phyloP scores from a whole-genome alignment of 2,888 invertebrate genomes.

The Sicus ferrugineus region DNA sequence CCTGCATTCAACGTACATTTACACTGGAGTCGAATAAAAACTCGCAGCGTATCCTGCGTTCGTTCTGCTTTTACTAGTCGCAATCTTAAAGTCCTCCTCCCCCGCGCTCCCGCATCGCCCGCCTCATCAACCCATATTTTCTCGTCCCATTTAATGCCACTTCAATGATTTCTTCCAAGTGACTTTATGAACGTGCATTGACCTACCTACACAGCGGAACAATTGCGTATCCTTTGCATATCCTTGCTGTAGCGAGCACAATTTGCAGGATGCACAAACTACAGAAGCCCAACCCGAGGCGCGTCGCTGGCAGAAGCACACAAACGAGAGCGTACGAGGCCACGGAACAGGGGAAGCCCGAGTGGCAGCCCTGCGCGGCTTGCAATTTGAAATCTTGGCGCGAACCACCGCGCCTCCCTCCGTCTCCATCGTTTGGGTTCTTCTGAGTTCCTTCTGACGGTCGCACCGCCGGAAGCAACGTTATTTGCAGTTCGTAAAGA shows the following conservation, averaged over 20 bases:
- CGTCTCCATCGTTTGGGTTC: constrained; percentile 7
- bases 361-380: neutral
- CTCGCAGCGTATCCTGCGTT: neutral
- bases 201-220: constrained; percentile 63
- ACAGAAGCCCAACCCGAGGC: constrained; percentile 8
- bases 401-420: constrained; percentile 10
- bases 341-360: neutral
- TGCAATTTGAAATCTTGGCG: constrained; percentile 3
- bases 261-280: neutral
- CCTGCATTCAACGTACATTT: neutral
- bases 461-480: neutral
- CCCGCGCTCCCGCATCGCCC: neutral
- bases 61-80: neutral
- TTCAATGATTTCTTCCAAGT: constrained; percentile 47
- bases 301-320: constrained; percentile 15
- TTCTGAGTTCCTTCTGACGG: neutral
- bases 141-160: constrained; percentile 29
- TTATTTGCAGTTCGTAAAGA: constrained; percentile 32
- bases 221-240: constrained; percentile 39
- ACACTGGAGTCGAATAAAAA: too few species aligned
- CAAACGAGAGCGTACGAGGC: constrained; percentile 8
- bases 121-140: too few species aligned
- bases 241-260: constrained; percentile 27
- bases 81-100: neutral
- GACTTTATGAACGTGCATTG: constrained; percentile 64